Conservation (phyloP, 2,888 invertebrate species). For the Bibio marci region DNA sequence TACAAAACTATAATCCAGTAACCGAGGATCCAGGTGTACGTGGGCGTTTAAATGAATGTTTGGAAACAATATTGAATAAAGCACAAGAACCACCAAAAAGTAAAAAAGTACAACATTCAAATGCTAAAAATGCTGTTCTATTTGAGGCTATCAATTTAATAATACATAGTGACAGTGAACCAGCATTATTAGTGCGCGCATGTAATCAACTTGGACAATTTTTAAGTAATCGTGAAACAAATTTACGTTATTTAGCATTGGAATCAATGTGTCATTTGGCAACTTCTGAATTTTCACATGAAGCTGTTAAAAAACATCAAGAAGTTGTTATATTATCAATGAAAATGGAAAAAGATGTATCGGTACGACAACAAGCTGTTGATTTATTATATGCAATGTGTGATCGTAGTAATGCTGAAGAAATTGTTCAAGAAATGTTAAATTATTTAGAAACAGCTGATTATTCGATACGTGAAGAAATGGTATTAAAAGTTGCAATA, state of each 20-base stretch:
- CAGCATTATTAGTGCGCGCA: constrained; percentile 88
- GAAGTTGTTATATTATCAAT: constrained; percentile 97
- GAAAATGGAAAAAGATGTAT: constrained; percentile 98
- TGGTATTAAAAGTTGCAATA: constrained; percentile 99
- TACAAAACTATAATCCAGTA: constrained; percentile 98
- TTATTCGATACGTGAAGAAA: constrained; percentile 98
- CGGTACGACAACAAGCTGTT: constrained; percentile 93
- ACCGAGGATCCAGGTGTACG: constrained; percentile 91
- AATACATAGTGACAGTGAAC: constrained; percentile 97
- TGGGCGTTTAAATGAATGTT: constrained; percentile 88
- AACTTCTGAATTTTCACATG: constrained; percentile 97
- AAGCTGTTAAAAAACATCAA: constrained; percentile 99
- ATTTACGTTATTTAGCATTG: constrained; percentile 89
- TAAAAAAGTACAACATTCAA: constrained; percentile 99
- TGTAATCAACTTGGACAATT: constrained; percentile 99
- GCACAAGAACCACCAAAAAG: constrained; percentile 99
- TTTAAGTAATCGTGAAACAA: constrained; percentile 91
- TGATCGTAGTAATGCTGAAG: constrained; percentile 96
- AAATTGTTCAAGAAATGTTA: constrained; percentile 99
- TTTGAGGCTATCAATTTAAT: constrained; percentile 99
- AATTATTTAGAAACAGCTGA: constrained; percentile 98
- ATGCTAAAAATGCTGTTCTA: constrained; percentile 98
- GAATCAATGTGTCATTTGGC: constrained; percentile 99
- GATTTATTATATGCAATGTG: constrained; percentile 99
- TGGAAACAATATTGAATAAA: constrained; percentile 96